Evolutionary conservation across 2,113 vertebrate species (phyloP), one percentile per base, ranked within the genome.

Genomic region (Baryphthengus martii): DNA sequence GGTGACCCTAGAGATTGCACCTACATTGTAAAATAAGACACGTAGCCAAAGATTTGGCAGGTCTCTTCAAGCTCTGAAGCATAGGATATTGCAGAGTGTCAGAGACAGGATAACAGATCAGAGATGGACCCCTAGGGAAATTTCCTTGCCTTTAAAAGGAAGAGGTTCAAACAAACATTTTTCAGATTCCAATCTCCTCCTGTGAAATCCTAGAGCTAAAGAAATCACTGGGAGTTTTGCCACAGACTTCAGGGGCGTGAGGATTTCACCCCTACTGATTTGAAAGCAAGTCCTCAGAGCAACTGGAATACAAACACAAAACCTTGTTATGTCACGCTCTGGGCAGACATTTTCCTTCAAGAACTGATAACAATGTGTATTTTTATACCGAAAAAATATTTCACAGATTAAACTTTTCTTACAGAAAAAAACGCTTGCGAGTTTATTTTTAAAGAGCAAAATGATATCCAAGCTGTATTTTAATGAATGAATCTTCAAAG

Each of bases 161-260:
- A 96, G 88, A 90, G 96, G 92, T 95, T 96, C 93, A 96, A 96
- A 94, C 95, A 94, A 96, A 97, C 95, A 96, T 93, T 96, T 97
- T 96, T 96, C 72, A 95, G 92, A 96, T 95, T 96, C 95, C 95
- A 89, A 24, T 90, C 93, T 90, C 95, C 94, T 93, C 93, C 90
- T 93, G 93, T 95, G 93, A 96, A 96, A 97, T 82, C 91, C 94
- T 87, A 91, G 89, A 49, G 74, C 95, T 95, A 89, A 91, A 95
- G 95, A 94, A 97, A 97, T 94, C 95, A 94, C 80, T 89, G 74
- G 7, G 93, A 96, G 87, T 96, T 94, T 91, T 94, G 93, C 95
- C 91, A 93, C 89, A 91, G 89, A 96, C 93, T 95, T 96, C 45
- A 92, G 66, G 89, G 91, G 77, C 93, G 93, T 45, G 66, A 95